Base-by-base conservation (phyloP, 2,888 invertebrate species). In the Apeira syringaria region DNA sequence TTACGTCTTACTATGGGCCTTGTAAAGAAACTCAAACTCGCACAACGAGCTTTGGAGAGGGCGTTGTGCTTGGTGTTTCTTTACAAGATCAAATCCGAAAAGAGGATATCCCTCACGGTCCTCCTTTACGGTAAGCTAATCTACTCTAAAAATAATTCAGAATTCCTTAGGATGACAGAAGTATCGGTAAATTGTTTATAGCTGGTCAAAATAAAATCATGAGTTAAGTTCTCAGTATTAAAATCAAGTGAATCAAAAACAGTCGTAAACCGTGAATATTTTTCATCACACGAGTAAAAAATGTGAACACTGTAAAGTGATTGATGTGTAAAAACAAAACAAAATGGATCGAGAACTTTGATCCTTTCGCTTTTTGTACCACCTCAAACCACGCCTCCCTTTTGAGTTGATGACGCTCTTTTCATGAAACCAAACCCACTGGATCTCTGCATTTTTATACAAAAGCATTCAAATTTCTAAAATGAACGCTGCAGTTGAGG, bases 401-500 rank as follows among this genome's bases (percentile, higher is more conserved):
- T 74, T 80, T 73, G 69, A 80, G 69, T 70, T 66, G 72, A 74
- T 72, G 74, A 76, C 74, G 71, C 64, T 62, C 56, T 64, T 61
- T 68, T 65, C 59, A 26, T 45, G 2, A 44, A 47, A 48, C 51
- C 58, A 56, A 22, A 33, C 6, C 40, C 40, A 9, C 3, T 15
- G 31, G 60, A 54, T 12, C 59, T 35, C 41, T 27, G 27, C 22
- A 30, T 18, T 45, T 48, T 34, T 7, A 44, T 7, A 44, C 25
- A 42, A 38, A 25, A 5, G 13, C 38, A 39, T 46, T 27, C 31
- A 37, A 11, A 38, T 28, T 43, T 29, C 36, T 20, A 27, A 27
- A 37, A 31, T 8, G 34, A 40, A 46, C 46, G 37, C 44, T 31
- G 36, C 31, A 34, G 34, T 28, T 28, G n/a, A 39, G 56, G 5